phyloP scores from a whole-genome alignment of 1,140 invertebrate genomes.

The Drosophila nigromelanica region DNA sequence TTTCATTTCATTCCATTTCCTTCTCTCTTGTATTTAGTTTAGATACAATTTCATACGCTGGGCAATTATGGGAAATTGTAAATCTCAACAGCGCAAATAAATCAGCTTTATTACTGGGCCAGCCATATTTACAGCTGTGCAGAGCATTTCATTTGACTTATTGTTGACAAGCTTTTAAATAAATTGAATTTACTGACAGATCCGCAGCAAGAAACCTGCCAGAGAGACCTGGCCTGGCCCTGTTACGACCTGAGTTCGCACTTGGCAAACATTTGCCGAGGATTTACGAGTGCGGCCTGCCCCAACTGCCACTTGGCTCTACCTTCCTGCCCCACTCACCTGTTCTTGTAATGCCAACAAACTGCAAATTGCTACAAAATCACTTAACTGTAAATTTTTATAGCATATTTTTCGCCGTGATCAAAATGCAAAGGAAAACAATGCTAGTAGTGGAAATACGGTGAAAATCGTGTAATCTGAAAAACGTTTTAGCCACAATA shows the following conservation, averaged over 20 bases:
- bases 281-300: constrained; percentile 54
- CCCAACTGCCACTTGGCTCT: not conserved
- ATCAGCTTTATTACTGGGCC: constrained; percentile 60
- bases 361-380: constrained; percentile 72
- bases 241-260: constrained; percentile 27
- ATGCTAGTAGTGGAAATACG: constrained; percentile 10
- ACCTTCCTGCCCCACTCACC: constrained; percentile 25
- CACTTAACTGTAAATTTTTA: constrained; percentile 70
- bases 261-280: constrained; percentile 59
- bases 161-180: constrained; percentile 72
- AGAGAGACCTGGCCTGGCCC: constrained; percentile 17
- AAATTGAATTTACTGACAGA: constrained; percentile 66
- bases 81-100: constrained; percentile 57
- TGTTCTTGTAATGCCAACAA: constrained; percentile 56
- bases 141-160: constrained; percentile 67
- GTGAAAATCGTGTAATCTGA: not conserved
- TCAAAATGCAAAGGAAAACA: constrained; percentile 36
- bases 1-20: constrained; percentile 41
- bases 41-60: constrained; percentile 22
- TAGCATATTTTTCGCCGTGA: constrained; percentile 47
- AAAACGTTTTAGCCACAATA: constrained; percentile 1
- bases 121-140: constrained; percentile 63
- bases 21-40: constrained; percentile 34
- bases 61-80: constrained; percentile 51
- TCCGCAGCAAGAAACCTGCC: constrained; percentile 16